A percentile compares a stretch with the other conserved stretches of the same genome.
phyloP scores from a whole-genome alignment of 2,113 vertebrate species.

The Elaphurus davidianus region DNA sequence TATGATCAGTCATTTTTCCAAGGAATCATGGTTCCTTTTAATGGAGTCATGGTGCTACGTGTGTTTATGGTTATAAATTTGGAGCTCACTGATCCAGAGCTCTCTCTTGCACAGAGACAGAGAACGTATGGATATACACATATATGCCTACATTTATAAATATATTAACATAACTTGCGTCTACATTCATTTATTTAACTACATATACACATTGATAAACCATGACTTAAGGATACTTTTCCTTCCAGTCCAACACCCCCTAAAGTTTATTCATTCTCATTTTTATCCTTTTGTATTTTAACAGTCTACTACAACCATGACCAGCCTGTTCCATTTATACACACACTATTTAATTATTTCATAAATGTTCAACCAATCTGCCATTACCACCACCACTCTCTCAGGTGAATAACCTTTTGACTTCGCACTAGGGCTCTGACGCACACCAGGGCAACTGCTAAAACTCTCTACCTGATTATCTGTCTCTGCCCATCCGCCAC shows the following conservation, averaged over 20 bases:
- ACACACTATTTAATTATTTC: background rate
- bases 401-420: background rate
- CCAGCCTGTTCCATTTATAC: background rate
- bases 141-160: background rate
- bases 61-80: background rate
- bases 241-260: background rate
- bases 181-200: background rate
- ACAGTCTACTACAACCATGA: background rate
- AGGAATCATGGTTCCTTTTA: background rate
- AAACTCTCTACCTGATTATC: background rate
- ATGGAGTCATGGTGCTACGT: background rate
- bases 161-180: background rate
- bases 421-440: background rate
- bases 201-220: background rate
- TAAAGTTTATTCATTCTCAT: background rate
- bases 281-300: background rate
- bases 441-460: background rate
- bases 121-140: background rate
- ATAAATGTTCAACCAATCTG: background rate
- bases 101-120: background rate
- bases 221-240: background rate
- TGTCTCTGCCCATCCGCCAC: background rate
- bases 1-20: background rate
- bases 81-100: background rate
- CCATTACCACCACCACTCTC: rapidly evolving